These are phyloP conservation scores for Bedellia somnulentella DNA, from an alignment of 2,888 invertebrate genomes.

Conservation along the genomic window DNA sequence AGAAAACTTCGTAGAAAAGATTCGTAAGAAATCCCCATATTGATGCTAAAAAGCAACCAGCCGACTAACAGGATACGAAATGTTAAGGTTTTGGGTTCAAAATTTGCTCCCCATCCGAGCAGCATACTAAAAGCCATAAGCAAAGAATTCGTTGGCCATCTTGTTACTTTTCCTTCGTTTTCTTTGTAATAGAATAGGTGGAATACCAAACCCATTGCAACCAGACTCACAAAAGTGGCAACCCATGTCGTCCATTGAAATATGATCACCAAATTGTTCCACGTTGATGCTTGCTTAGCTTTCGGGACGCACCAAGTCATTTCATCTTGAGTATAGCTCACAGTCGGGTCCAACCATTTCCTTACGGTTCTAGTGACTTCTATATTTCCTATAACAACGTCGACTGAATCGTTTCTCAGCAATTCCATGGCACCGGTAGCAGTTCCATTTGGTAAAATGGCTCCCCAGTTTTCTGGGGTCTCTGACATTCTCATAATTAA, in stretches of 20 bases:
- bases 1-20: conserved; percentile 52
- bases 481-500: conserved; percentile 36
- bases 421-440: conserved; percentile 36
- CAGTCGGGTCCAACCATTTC: conserved; percentile 46
- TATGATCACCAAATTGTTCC: conserved; percentile 48
- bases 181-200: conserved; percentile 39
- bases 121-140: conserved; percentile 49
- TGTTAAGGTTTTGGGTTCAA: conserved; percentile 34
- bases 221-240: conserved; percentile 29
- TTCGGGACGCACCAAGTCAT: conserved; percentile 51
- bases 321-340: conserved; percentile 50
- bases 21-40: conserved; percentile 52
- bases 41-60: conserved; percentile 52
- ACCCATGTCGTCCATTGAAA: conserved; percentile 52
- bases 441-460: conserved; percentile 27
- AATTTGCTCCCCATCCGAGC: conserved; percentile 43
- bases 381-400: conserved; percentile 46
- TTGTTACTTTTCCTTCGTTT: conserved; percentile 23
- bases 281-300: conserved; percentile 39
- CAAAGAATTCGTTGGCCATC: conserved; percentile 48
- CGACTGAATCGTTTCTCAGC: conserved; percentile 30
- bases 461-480: conserved; percentile 40
- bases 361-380: conserved; percentile 43
- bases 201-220: conserved; percentile 35
- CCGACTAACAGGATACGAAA: conserved; percentile 44